These are phyloP conservation scores for Spodoptera litura DNA, from an alignment of 1,140 invertebrate genomes.

Conservation along the genomic window DNA sequence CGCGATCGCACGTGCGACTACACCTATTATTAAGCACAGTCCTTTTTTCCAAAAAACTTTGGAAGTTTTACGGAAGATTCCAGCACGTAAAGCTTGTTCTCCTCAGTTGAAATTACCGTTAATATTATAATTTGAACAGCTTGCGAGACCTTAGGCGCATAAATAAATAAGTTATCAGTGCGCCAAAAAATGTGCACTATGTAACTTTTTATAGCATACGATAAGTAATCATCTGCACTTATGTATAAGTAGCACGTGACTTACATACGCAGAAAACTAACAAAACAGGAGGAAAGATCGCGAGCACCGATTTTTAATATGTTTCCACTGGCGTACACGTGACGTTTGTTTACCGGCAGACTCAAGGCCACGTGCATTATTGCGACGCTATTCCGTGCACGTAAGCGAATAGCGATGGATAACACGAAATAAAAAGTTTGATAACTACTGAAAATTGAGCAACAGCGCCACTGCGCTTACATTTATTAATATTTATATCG, in stretches of 20 bases:
- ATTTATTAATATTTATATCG: slow-evolving; percentile 9
- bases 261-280: slow-evolving; percentile 41
- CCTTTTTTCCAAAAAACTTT: slow-evolving; percentile 64
- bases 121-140: neutral
- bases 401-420: slow-evolving; percentile 53
- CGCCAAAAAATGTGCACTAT: neutral
- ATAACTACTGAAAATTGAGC: slow-evolving; percentile 4
- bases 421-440: slow-evolving; percentile 55
- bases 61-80: slow-evolving; percentile 73
- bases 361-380: slow-evolving; percentile 74
- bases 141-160: neutral
- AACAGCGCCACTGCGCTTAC: neutral
- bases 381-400: slow-evolving; percentile 72
- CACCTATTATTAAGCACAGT: slow-evolving; percentile 79
- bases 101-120: slow-evolving; percentile 7
- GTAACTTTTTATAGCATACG: slow-evolving; percentile 20
- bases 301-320: slow-evolving; percentile 50
- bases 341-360: slow-evolving; percentile 75
- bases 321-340: slow-evolving; percentile 69
- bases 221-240: slow-evolving; percentile 43
- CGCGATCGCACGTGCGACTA: slow-evolving; percentile 77
- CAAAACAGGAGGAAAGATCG: slow-evolving; percentile 45
- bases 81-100: slow-evolving; percentile 13
- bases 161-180: slow-evolving; percentile 1
- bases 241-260: slow-evolving; percentile 46